Evolutionary conservation across 2,797 vertebrate species (phyloP), one percentile per base, ranked within the genome.

Genomic region (Pitangus sulphuratus): DNA sequence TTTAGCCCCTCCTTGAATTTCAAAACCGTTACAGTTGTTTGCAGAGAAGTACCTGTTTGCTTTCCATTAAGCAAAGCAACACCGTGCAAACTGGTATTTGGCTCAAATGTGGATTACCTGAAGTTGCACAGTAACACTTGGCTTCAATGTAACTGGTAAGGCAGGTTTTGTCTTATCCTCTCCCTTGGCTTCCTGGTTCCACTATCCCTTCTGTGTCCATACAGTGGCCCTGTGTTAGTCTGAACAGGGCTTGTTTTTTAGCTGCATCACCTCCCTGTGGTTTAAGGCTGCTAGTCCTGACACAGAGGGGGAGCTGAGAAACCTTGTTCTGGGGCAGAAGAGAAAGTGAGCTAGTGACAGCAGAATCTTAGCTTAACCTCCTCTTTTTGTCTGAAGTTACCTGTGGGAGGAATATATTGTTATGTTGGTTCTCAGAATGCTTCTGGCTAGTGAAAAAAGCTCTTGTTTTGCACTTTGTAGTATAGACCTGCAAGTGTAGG

Each of bases 1-100:
- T 87, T 28, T 44, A 90, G 66, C 40, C 42, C 37, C 42, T 90
- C 19, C 54, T 84, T 72, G 50, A 57, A 56, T 85, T 93, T 83
- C 65, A 87, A 53, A 92, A 45, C 33, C 17, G 15, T 39, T 74
- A 13, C 11, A 40, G 33, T 22, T 57, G 50, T 75, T 76, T 77
- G 48, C 47, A 66, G 51, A 68, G 60, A 58, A 30, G 26, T 80
- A 24, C 12, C 40, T 57, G 9, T 78, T 88, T 68, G 33, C 57
- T 92, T 90, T 79, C 50, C 48, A 5, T 89, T 62, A 79, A 90
- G 24, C 45, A 78, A 68, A 77, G 37, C 57, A 64, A 1, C 33
- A 24, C 8, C 5, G 11, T 78, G 15, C 44, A 42, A 22, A 7
- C 50, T 66, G 25, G 8, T 72, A 20, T 16, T 31, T 83, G 71